Base-by-base conservation (phyloP, 2,888 invertebrate species). In the Timandra comae region DNA sequence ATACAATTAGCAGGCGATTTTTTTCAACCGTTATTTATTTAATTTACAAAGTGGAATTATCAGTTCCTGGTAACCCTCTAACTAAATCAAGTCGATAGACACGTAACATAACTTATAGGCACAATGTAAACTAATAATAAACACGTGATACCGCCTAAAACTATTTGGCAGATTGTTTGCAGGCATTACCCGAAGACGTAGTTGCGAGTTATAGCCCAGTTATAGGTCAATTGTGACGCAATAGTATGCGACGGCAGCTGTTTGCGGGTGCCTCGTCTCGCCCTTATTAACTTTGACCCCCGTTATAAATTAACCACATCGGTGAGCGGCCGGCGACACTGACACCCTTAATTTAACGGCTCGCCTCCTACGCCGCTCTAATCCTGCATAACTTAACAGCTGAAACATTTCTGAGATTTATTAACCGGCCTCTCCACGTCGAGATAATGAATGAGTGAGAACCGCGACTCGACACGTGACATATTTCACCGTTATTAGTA, bases 231-330 rank as follows among this genome's bases (percentile, higher is more conserved):
- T 60, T 56, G 49, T 42, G 47, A 42, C 38, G 40, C 40, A 40
- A 47, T 48, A 46, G 50, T 45, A 41, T 41, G 41, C 28, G 30
- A 41, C 28, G 30, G 47, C 44, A 54, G 54, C 56, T 59, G 56
- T 49, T 57, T 52, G 59, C 33, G 49, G 53, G 35, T 12, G 32
- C 38, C 43, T 37, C 38, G 43, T 38, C 44, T 46, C 43, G 41
- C 46, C 49, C 55, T 66, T 67, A 70, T 69, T 68, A 71, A 67
- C 52, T 66, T 63, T 62, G 64, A 65, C 63, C 64, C 54, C 38
- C 43, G 55, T 38, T 38, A 60, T 56, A 64, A 56, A 63, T 65
- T 59, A 63, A 58, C 62, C 56, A 46, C 51, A 46, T 52, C 49
- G 49, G 49, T 42, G 44, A 41, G 44, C 43, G 35, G 11, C 9